These are phyloP conservation scores for Planiliza haematocheilus DNA, from an alignment of 2,113 vertebrate species.

Conservation along the genomic window DNA sequence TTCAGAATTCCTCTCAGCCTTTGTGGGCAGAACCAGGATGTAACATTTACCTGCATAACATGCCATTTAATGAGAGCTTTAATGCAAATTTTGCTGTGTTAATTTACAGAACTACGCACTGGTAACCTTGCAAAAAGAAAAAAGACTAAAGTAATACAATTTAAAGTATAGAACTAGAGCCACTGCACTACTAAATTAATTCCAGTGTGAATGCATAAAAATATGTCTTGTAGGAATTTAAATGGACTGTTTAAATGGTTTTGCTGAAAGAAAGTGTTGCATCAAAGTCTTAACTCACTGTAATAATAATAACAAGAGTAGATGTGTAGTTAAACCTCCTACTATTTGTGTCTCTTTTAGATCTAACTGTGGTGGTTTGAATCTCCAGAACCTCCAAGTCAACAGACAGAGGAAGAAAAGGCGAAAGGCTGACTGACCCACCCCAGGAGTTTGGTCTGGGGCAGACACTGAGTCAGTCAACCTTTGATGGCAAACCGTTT, in stretches of 20 bases:
- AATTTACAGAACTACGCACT: neutral
- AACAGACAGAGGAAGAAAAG: neutral
- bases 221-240: neutral
- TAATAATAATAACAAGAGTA: too few species aligned
- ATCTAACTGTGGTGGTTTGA: neutral
- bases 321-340: too few species aligned
- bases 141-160: too few species aligned
- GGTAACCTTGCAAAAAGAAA: too few species aligned
- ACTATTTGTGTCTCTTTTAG: neutral
- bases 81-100: neutral
- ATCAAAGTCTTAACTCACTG: neutral
- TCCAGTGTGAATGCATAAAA: too few species aligned
- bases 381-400: conserved; percentile 45
- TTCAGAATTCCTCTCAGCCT: neutral
- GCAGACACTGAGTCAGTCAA: neutral
- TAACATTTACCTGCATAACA: neutral
- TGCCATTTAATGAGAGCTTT: neutral
- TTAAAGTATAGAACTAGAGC: too few species aligned
- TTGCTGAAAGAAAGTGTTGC: neutral
- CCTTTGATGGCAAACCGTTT: conserved; percentile 18
- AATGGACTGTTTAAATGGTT: neutral
- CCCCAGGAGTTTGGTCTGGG: neutral
- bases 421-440: neutral
- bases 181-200: too few species aligned
- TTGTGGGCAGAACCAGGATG: neutral